Conservation (phyloP, 2,888 invertebrate genomes). For the Luperina nickerlii region DNA sequence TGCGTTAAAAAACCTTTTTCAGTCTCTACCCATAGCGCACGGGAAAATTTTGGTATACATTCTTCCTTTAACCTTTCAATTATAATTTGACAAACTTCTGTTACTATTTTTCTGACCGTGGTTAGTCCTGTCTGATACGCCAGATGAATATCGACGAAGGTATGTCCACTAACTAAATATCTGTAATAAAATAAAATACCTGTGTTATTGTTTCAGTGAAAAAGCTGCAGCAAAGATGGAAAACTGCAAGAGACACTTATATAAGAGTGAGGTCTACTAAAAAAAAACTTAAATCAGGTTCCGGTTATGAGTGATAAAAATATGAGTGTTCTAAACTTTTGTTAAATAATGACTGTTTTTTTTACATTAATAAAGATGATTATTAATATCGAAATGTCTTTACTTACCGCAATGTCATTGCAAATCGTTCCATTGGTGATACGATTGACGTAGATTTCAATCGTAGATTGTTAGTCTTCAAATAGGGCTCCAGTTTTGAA, state of each 20-base stretch:
- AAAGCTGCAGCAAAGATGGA: constrained; percentile 58
- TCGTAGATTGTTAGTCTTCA: constrained; percentile 63
- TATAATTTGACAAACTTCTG: constrained; percentile 66
- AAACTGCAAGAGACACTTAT: constrained; percentile 63
- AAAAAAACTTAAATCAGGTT: constrained; percentile 62
- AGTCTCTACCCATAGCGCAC: constrained; percentile 61
- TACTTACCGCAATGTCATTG: constrained; percentile 65
- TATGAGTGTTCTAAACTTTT: constrained; percentile 63
- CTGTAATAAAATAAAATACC: constrained; percentile 49
- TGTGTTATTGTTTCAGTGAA: constrained; percentile 51
- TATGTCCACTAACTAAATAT: constrained; percentile 63
- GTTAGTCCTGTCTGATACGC: constrained; percentile 65
- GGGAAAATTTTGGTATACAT: constrained; percentile 61
- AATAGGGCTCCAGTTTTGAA: constrained; percentile 66
- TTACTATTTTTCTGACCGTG: constrained; percentile 64
- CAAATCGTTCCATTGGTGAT: constrained; percentile 64
- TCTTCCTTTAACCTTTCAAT: constrained; percentile 62
- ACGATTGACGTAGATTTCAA: constrained; percentile 61
- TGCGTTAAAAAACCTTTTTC: constrained; percentile 60
- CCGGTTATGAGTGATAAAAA: constrained; percentile 62
- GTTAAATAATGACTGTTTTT: constrained; percentile 63
- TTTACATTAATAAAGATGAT: constrained; percentile 62
- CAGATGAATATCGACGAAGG: constrained; percentile 62
- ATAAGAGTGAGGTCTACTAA: constrained; percentile 59
- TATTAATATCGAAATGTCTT: constrained; percentile 59